Percentiles rank a stretch among this genome's conserved stretches.
These are phyloP conservation scores for Lagorchestes hirsutus DNA, from an alignment of 2,797 vertebrate species.

Conservation along the genomic window DNA sequence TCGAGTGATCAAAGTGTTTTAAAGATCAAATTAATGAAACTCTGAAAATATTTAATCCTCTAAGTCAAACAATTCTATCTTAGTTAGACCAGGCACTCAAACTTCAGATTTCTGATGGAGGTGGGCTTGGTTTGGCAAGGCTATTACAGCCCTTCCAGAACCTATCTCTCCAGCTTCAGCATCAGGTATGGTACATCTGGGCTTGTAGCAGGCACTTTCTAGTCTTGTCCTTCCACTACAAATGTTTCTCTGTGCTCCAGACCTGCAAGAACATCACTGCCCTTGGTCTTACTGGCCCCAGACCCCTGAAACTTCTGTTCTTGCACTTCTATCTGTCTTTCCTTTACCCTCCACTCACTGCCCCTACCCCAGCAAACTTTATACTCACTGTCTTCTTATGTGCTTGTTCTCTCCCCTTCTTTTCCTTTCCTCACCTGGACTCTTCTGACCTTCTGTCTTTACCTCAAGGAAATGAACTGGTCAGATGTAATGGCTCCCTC, in stretches of 20 bases:
- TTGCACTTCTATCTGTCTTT: background rate
- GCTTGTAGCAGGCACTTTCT: background rate
- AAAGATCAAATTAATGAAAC: conserved; percentile 60
- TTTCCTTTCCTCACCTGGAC: background rate
- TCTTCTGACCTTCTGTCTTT: background rate
- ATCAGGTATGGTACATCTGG: background rate
- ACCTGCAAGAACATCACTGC: background rate
- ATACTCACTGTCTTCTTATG: background rate
- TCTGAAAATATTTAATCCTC: conserved; percentile 40
- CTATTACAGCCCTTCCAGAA: background rate
- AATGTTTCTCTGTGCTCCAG: background rate
- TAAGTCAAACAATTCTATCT: conserved; percentile 18
- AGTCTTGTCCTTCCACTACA: background rate
- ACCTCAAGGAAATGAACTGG: background rate
- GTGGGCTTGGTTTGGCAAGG: background rate
- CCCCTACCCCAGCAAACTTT: background rate
- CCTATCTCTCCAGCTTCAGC: background rate
- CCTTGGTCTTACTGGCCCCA: no score
- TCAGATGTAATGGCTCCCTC: background rate
- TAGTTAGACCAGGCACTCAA: background rate
- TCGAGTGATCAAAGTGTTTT: background rate
- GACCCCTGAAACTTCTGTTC: no score
- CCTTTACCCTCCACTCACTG: background rate
- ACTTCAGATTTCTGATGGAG: background rate
- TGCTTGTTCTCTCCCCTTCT: background rate